Evolutionary conservation across 2,113 vertebrate genomes (phyloP).

Genomic region (Xiphorhynchus elegans): DNA sequence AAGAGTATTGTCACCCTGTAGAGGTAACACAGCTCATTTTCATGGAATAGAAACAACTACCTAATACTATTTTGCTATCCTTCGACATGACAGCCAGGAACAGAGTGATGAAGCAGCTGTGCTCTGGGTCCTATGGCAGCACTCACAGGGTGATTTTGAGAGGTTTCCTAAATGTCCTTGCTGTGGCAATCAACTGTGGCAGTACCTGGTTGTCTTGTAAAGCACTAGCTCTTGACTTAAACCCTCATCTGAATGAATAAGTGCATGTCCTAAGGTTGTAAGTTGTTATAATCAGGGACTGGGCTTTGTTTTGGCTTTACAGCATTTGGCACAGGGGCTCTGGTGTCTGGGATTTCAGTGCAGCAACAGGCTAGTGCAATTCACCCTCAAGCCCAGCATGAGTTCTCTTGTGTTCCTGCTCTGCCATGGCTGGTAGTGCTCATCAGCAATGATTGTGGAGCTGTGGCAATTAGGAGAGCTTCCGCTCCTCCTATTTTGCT

Average conservation of each 20-base stretch:
- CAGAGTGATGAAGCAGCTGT: neutral
- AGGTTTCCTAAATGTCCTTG: neutral
- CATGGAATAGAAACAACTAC: neutral
- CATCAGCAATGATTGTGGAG: neutral
- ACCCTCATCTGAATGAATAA: neutral
- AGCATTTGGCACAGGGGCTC: neutral
- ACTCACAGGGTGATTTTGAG: neutral
- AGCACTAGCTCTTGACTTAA: neutral
- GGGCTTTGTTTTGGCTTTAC: slow-evolving; percentile 4
- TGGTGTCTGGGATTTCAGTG: neutral
- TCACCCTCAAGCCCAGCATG: neutral
- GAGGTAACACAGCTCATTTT: neutral
- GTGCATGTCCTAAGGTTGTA: neutral
- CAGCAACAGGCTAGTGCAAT: neutral
- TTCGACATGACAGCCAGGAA: neutral
- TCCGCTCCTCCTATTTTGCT: neutral
- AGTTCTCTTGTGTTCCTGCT: neutral
- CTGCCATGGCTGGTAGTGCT: neutral
- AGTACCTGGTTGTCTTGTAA: neutral
- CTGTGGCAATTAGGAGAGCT: neutral
- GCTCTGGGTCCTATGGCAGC: neutral
- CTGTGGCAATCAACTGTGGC: neutral
- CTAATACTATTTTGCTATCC: neutral
- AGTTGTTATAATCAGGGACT: neutral
- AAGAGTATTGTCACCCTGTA: neutral